Evolutionary conservation across 2,888 invertebrate species (phyloP), one percentile per base, ranked within the genome.

Genomic region (Sphinx pinastri): DNA sequence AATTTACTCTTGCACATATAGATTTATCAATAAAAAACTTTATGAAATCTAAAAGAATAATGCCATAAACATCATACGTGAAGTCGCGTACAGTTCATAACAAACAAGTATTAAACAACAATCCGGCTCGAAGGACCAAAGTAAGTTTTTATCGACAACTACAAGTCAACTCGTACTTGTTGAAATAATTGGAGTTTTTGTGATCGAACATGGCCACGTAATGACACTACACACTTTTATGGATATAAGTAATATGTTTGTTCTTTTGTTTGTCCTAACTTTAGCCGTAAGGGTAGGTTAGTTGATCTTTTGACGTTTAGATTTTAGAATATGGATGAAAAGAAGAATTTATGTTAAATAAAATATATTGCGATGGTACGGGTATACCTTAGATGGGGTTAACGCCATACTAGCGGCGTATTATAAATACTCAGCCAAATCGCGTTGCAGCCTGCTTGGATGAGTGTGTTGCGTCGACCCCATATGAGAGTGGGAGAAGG

Each of bases 171-270:
- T 63, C 19, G 49, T 63, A 49, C 49, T 19, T 63, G 63, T 63
- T 58, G 58, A 13, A 47, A 47, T 63, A 19, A 63, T 63, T 49
- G 60, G 60, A 63, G 63, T 63, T 63, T 63, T 63, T 63, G 19
- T 49, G 63, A 49, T 49, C 63, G 12, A 5, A 19, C 47, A 13
- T 49, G 5, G n/a, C 19, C 47, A 47, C 49, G 49, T 47, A 13
- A 19, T 60, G 45, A 16, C 47, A 49, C 12, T 6, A 63, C 49
- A 47, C 8, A 60, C 63, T 63, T 25, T 49, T 49, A 25, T 63
- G 19, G 19, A 0, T 49, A 7, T 38, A 38, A 38, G 8, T 60
- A 60, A n/a, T n/a, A 25, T 25, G 25, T 25, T 25, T 45, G 38
- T 60, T 45, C 5, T 10, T n/a, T 8, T 16, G 47, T 4, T 57